Base-by-base conservation (phyloP, 2,888 invertebrate genomes). In the Erannis defoliaria region DNA sequence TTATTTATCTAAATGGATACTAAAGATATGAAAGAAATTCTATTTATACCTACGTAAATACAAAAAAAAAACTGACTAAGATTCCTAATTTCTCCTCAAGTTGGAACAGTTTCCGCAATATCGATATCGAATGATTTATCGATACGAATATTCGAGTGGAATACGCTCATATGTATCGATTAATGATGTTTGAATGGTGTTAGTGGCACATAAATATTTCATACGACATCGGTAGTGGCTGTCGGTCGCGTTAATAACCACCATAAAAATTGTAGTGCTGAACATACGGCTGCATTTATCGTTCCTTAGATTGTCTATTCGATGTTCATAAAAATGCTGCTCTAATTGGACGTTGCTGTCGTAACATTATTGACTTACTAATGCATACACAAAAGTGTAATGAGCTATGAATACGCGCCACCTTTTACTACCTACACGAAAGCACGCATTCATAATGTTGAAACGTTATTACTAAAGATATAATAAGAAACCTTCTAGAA, bases 181-280 rank as follows among this genome's bases (percentile, higher is more conserved):
- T 83, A 82, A 82, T 78, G 75, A 77, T 75, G 66, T 72, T 75
- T 73, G 79, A 81, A 84, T 82, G 77, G 80, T 80, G 78, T 81
- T 81, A 82, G 77, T 73, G 77, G 67, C 70, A 74, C 80, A 82
- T 86, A 86, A 86, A 87, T 82, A 81, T 86, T 84, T 84, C 82
- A 84, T 84, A 80, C 74, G 80, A 83, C 80, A 81, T 78, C 78
- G 83, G 86, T 88, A 88, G 85, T 84, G 77, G 77, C 79, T 81
- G 80, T 82, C 80, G 78, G 72, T 77, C 75, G 75, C 80, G 79
- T 88, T 88, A 87, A 88, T 80, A 76, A 74, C 77, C 73, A 73
- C 78, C 80, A 85, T 89, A 88, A 88, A 88, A 85, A 84, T 85
- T 63, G 55, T 67, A 66, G 74, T 71, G 75, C 66, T 70, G 75